These are phyloP conservation scores for Pseudotriccus pelzelni DNA, from an alignment of 2,797 vertebrate genomes.

Conservation along the genomic window DNA sequence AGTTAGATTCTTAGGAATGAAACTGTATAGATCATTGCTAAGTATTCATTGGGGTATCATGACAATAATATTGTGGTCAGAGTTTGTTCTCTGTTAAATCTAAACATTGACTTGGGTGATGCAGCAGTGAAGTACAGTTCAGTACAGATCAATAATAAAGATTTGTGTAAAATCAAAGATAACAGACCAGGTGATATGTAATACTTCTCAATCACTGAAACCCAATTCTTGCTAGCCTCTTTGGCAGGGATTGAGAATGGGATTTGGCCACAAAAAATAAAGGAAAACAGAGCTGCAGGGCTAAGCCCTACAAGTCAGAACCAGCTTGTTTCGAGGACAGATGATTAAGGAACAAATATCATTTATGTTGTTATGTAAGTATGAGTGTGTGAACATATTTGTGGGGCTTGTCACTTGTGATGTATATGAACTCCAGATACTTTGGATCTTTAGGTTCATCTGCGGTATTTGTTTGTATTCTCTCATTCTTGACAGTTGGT, in stretches of 20 bases:
- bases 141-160: constrained; percentile 40
- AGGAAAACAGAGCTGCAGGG: background rate
- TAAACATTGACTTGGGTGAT: constrained; percentile 12
- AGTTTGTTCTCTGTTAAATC: constrained; percentile 16
- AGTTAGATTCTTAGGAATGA: background rate
- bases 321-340: background rate
- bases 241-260: background rate
- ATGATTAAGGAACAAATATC: background rate
- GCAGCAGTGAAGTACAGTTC: constrained; percentile 18
- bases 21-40: background rate
- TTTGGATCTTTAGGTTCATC: background rate
- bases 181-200: background rate
- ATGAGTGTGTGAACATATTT: background rate
- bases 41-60: background rate
- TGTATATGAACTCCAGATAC: background rate
- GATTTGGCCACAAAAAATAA: background rate
- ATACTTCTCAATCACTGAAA: background rate
- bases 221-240: background rate
- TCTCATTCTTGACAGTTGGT: background rate
- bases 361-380: background rate
- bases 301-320: background rate
- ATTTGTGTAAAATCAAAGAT: constrained; percentile 27
- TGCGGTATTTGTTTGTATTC: background rate
- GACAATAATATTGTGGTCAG: background rate
- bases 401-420: background rate